These are phyloP conservation scores for Lophius americanus DNA, from an alignment of 2,797 vertebrate species.

Conservation along the genomic window DNA sequence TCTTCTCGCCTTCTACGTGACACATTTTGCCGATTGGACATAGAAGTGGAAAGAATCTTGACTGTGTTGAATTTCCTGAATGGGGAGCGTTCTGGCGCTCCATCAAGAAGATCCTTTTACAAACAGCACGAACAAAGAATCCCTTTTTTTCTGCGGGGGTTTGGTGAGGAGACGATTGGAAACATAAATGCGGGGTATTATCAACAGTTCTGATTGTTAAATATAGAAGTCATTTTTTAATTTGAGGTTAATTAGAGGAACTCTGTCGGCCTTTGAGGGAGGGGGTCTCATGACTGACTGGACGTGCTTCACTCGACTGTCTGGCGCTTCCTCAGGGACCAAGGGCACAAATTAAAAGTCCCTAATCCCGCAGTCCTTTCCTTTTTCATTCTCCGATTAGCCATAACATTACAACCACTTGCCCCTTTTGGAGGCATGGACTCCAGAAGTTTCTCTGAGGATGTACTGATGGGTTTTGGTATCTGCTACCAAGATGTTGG, in stretches of 20 bases:
- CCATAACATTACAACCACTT: constrained; percentile 17
- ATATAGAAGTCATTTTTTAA: constrained; percentile 81
- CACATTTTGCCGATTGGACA: constrained; percentile 55
- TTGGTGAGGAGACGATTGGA: constrained; percentile 42
- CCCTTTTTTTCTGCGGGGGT: constrained; percentile 51
- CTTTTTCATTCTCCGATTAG: constrained; percentile 18
- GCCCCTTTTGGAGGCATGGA: constrained; percentile 48
- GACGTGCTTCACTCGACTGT: constrained; percentile 70
- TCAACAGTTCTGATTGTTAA: constrained; percentile 76
- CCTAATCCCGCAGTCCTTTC: neutral
- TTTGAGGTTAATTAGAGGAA: constrained; percentile 78
- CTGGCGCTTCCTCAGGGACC: constrained; percentile 78
- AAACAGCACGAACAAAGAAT: constrained; percentile 49
- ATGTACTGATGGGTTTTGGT: too few relatives aligned
- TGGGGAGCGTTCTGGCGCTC: constrained; percentile 27
- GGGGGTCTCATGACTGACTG: constrained; percentile 82
- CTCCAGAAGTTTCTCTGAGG: constrained; percentile 19
- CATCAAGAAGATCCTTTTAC: constrained; percentile 40
- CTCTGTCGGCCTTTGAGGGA: constrained; percentile 77
- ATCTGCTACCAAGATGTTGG: too few relatives aligned
- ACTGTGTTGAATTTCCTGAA: constrained; percentile 52
- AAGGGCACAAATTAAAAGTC: constrained; percentile 53
- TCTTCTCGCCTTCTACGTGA: constrained; percentile 53
- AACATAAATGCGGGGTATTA: constrained; percentile 58
- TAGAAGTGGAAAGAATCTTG: constrained; percentile 45